Base-by-base conservation (phyloP, 2,888 invertebrate genomes). In the Caenorhabditis doughertyi region DNA sequence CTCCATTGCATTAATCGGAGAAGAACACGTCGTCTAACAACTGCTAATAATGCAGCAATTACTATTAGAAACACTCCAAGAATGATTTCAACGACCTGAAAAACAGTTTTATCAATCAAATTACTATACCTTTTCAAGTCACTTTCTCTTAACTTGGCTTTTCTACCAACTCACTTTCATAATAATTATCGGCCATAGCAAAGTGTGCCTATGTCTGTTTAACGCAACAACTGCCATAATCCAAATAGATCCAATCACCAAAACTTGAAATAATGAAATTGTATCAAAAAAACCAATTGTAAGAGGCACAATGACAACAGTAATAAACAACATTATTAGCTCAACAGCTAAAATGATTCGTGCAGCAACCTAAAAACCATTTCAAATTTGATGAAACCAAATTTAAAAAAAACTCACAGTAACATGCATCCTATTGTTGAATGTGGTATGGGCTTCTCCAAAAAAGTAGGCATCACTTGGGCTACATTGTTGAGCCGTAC, bases 221-320 rank as follows among this genome's bases (percentile, higher is more conserved):
- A 86, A 29, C 9, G 84, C 84, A 39, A 86, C 23, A 11, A 62
- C 44, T n/a, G 85, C 81, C 70, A 84, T 81, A 11, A 81, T 49
- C 72, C 84, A 81, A 21, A 83, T 81, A 27, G 84, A 80, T 42
- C 85, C 85, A 68, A 53, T 77, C 18, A 83, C 77, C 5, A 86
- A 27, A 11, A 81, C 58, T 71, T 84, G 83, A 42, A 86, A 83
- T 27, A 86, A 29, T 9, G 83, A 81, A 16, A 83, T 71, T 27
- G 84, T 84, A 23, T 86, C 85, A 64, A 86, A 86, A 44, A 81
- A 86, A 32, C 84, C 84, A 39, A 86, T 82, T n/a, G 85, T 84
- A 13, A 82, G 49, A 3, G 85, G 85, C 3, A 86, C 65, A 49
- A 84, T 76, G 5, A 86, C 82, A 16, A 86, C 80, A 21, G 80